Percentiles rank a stretch among this genome's conserved stretches.
These are phyloP conservation scores for Meandrina meandrites DNA, from an alignment of 92 coral and sea anemone genomes.

Conservation along the genomic window DNA sequence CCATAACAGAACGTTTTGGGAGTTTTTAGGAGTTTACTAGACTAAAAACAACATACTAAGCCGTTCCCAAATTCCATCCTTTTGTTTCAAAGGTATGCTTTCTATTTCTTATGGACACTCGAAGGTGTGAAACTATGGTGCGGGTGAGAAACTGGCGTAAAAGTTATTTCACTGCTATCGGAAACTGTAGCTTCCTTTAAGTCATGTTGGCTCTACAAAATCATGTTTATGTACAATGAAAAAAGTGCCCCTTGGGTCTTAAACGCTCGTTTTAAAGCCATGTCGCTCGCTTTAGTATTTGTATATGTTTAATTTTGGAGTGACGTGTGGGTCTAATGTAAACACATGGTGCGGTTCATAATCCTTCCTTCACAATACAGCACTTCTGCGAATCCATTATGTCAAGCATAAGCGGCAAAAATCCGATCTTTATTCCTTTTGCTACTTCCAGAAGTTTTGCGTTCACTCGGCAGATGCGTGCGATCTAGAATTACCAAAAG, in stretches of 20 bases:
- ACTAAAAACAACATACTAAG: constrained; percentile 5
- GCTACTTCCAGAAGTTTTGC: not conserved
- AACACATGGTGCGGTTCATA: constrained; percentile 38
- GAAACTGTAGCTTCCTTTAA: not conserved
- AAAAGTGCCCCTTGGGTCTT: not conserved
- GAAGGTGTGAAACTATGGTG: constrained; percentile 35
- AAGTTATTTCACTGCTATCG: not conserved
- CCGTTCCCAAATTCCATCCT: constrained; percentile 32
- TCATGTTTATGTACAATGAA: not conserved
- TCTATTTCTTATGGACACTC: constrained; percentile 31
- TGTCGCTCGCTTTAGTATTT: not conserved
- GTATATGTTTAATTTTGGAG: constrained; percentile 33
- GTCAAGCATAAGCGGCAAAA: constrained; percentile 15
- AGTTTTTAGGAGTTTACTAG: not conserved
- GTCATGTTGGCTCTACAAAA: not conserved
- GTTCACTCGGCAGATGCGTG: not conserved
- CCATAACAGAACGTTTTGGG: not conserved
- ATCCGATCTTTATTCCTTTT: constrained; percentile 10
- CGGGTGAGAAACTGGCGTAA: constrained; percentile 32
- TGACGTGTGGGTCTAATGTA: constrained; percentile 27
- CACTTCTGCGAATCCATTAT: constrained; percentile 33
- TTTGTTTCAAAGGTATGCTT: constrained; percentile 40
- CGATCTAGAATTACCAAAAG: not conserved
- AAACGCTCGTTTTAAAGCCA: not conserved
- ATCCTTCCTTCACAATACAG: constrained; percentile 44